Evolutionary conservation across 2,797 vertebrate genomes (phyloP).

Genomic region (Sebastiscus tertius): DNA sequence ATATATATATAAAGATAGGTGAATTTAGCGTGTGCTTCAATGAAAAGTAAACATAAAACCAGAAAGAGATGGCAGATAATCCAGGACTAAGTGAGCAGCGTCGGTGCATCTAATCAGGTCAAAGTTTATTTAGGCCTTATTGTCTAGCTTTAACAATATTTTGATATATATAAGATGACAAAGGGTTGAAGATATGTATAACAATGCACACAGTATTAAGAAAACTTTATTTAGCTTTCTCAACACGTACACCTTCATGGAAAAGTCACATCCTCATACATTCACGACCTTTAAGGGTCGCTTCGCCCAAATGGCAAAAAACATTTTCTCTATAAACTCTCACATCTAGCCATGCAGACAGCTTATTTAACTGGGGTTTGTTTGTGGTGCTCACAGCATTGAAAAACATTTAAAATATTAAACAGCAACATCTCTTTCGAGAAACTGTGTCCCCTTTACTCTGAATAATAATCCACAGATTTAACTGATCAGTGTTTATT

Average conservation of each 20-base stretch:
- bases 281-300: neutral
- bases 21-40: neutral
- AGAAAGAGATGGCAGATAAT: neutral
- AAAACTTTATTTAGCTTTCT: conserved; percentile 69
- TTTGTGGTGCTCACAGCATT: neutral
- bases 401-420: neutral
- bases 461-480: neutral
- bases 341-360: neutral
- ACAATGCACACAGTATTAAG: neutral
- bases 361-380: neutral
- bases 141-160: neutral
- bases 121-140: conserved; percentile 37
- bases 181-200: neutral
- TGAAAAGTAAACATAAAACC: neutral
- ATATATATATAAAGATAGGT: neutral
- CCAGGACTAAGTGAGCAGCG: neutral
- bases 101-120: conserved; percentile 5
- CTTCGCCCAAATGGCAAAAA: neutral
- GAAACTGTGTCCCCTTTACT: neutral
- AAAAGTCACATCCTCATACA: neutral
- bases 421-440: neutral
- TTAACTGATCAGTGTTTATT: neutral
- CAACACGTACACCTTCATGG: conserved; percentile 14
- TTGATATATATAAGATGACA: neutral
- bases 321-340: neutral